A percentile compares a stretch with the other conserved stretches of the same genome.
These are phyloP conservation scores for Tragelaphus eurycerus DNA, from an alignment of 2,797 vertebrate genomes.

Conservation along the genomic window DNA sequence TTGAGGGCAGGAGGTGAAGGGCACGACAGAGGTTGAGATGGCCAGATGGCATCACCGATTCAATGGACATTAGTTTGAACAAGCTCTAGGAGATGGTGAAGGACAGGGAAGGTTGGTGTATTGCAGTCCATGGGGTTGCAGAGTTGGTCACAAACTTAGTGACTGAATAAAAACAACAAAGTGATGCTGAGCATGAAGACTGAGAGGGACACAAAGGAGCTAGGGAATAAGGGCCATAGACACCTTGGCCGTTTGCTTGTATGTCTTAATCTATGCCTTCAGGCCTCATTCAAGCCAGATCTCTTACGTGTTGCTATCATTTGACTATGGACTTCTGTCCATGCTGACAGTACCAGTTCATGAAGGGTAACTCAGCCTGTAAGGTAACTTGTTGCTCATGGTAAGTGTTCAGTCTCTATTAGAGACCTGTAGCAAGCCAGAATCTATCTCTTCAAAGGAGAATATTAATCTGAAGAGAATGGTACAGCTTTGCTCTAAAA, in stretches of 20 bases:
- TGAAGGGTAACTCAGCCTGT: not conserved
- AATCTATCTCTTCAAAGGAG: not conserved
- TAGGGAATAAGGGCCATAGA: not conserved
- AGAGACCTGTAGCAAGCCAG: not conserved
- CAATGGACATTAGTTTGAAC: not conserved
- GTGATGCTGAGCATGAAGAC: not conserved
- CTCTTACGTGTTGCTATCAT: too few relatives aligned
- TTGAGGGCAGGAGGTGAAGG: not conserved
- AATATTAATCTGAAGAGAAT: not conserved
- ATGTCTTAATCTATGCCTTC: not conserved
- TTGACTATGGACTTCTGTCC: not conserved
- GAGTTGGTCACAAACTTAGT: not conserved
- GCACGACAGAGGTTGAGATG: not conserved
- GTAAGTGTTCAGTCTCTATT: not conserved
- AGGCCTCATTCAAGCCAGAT: not conserved
- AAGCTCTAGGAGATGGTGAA: not conserved
- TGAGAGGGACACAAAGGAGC: not conserved
- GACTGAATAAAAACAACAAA: not conserved
- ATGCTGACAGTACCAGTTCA: not conserved
- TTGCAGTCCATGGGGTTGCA: not conserved
- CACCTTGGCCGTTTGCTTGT: not conserved
- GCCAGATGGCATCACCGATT: accelerated
- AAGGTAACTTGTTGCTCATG: not conserved
- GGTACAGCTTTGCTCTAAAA: not conserved
- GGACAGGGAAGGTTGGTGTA: not conserved